phyloP scores from a whole-genome alignment of 2,888 invertebrate genomes.

The Nezara viridula region DNA sequence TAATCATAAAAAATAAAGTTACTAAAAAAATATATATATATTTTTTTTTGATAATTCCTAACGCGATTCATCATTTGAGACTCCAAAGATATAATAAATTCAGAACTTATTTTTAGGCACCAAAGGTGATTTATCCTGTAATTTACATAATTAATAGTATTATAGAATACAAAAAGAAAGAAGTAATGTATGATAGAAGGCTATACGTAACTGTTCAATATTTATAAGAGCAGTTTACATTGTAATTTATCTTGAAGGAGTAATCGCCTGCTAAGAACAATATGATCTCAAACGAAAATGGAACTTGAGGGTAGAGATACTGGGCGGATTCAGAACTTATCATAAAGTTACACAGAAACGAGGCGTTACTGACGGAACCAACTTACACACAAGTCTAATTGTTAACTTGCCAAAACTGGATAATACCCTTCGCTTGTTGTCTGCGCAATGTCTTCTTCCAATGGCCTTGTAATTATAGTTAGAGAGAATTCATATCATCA shows the following conservation, averaged over 20 bases:
- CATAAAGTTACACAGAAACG: conserved; percentile 10
- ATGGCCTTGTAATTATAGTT: neutral
- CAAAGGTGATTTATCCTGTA: no score
- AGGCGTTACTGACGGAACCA: neutral
- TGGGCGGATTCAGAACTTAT: neutral
- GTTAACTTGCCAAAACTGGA: conserved; percentile 20
- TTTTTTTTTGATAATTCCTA: no score
- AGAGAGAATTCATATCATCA: neutral
- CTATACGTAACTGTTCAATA: no score
- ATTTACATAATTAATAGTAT: no score
- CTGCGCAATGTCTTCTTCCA: neutral
- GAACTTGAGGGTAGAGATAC: neutral
- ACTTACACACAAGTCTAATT: conserved; percentile 27
- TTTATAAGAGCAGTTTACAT: no score
- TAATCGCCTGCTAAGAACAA: neutral
- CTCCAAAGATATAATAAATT: no score
- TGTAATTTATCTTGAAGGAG: neutral
- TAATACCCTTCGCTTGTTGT: neutral
- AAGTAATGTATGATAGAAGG: no score
- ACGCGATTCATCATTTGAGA: no score
- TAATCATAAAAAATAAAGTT: no score
- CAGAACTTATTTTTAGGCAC: no score
- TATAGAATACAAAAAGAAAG: no score
- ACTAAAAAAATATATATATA: no score
- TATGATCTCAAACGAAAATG: neutral